Evolutionary conservation across 2,113 vertebrate species (phyloP).

Genomic region (Cyanoramphus novaezelandiae): DNA sequence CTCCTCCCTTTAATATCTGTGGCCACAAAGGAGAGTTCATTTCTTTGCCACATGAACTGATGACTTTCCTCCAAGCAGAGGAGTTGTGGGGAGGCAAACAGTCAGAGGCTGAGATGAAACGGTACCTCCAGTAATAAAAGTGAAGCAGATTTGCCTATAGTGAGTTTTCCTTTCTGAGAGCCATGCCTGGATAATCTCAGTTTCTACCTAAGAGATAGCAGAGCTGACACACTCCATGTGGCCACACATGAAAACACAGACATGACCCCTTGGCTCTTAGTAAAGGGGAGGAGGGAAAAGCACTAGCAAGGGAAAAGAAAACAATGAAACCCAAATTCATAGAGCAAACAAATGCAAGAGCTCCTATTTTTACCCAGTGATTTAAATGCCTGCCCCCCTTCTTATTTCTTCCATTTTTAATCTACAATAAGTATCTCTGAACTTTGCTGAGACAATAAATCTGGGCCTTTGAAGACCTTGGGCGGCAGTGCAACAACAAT

Average conservation of each 20-base stretch:
- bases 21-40: background rate
- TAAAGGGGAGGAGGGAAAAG: background rate
- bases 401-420: conserved; percentile 46
- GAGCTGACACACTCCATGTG: background rate
- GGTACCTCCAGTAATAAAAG: background rate
- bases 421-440: conserved; percentile 35
- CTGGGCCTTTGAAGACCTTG: conserved; percentile 38
- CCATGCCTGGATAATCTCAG: conserved; percentile 51
- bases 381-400: background rate
- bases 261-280: conserved; percentile 9
- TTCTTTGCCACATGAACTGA: background rate
- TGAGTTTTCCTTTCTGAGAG: conserved; percentile 9
- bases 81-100: conserved; percentile 3
- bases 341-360: conserved; percentile 1
- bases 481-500: background rate
- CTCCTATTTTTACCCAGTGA: conserved; percentile 29
- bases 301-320: background rate
- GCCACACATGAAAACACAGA: conserved; percentile 50
- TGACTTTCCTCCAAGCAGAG: conserved; percentile 16
- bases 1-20: background rate
- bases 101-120: conserved; percentile 18
- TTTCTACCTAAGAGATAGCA: conserved; percentile 54
- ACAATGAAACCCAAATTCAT: conserved; percentile 1
- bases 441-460: conserved; percentile 41
- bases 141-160: background rate